Conservation (phyloP, 1,140 invertebrate genomes). For the Temnothorax curvispinosus region DNA sequence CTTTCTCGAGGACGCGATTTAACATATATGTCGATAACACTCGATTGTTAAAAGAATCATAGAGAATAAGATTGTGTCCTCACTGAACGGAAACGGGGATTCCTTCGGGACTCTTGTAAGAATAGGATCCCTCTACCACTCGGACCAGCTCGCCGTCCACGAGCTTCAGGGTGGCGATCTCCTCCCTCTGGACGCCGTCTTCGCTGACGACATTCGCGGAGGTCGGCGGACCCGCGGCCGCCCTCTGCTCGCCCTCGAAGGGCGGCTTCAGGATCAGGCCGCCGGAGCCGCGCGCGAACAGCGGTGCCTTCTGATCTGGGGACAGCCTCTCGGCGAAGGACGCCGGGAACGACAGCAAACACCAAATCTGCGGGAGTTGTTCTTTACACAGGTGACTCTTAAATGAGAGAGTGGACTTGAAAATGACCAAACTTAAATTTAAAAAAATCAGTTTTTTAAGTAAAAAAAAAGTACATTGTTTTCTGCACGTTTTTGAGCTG, state of each 20-base stretch:
- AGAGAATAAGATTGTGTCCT: conserved; percentile 40
- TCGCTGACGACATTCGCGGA: conserved; percentile 32
- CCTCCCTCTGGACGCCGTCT: conserved; percentile 78
- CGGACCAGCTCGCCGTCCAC: conserved; percentile 80
- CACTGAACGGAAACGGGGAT: conserved; percentile 82
- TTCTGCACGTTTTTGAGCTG: neutral
- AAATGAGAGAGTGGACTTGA: neutral
- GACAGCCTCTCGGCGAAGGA: conserved; percentile 77
- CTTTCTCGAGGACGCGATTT: neutral
- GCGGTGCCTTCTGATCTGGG: conserved; percentile 80
- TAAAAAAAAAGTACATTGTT: neutral
- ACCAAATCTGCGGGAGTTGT: conserved; percentile 46
- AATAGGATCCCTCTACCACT: conserved; percentile 79
- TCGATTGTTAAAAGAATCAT: neutral
- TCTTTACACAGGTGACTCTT: neutral
- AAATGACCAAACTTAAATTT: neutral
- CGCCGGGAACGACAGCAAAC: conserved; percentile 53
- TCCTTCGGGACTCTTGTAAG: conserved; percentile 83
- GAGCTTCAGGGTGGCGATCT: conserved; percentile 78
- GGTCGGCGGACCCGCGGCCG: conserved; percentile 43
- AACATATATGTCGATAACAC: neutral
- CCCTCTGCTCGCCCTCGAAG: conserved; percentile 53
- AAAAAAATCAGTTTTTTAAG: neutral
- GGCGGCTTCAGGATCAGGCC: conserved; percentile 78
- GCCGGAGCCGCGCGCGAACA: conserved; percentile 78